phyloP scores from a whole-genome alignment of 2,888 invertebrate genomes.

The Drosophila tripunctata region DNA sequence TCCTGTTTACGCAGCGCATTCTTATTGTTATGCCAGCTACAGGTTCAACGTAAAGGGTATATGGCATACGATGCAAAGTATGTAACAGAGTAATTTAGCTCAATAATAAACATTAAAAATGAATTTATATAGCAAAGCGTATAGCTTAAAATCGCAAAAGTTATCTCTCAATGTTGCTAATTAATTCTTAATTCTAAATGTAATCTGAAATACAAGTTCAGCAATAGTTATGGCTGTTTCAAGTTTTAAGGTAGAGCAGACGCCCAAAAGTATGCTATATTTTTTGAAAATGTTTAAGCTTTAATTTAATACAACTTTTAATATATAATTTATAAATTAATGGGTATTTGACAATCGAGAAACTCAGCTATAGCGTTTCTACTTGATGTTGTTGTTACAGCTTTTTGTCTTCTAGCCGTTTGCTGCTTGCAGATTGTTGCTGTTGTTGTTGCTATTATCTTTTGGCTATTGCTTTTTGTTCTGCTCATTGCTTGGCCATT shows the following conservation, averaged over 20 bases:
- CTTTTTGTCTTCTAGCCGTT: conserved; percentile 46
- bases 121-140: too few species aligned
- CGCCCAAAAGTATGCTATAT: not conserved
- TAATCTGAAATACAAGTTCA: too few species aligned
- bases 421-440: conserved; percentile 26
- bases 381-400: conserved; percentile 22
- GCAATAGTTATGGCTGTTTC: too few species aligned
- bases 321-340: too few species aligned
- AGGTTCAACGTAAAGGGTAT: not conserved
- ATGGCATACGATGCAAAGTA: not conserved
- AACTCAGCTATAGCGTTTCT: not conserved
- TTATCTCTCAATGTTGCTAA: too few species aligned
- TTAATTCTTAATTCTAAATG: too few species aligned
- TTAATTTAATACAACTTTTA: too few species aligned
- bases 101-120: too few species aligned
- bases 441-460: conserved; percentile 68
- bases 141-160: too few species aligned
- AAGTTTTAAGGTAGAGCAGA: too few species aligned
- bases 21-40: conserved; percentile 43
- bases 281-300: too few species aligned
- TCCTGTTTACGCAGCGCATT: conserved; percentile 72
- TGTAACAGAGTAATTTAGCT: not conserved
- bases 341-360: not conserved
- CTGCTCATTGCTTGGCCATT: conserved; percentile 55
- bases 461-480: conserved; percentile 65